Percentiles rank a stretch among this genome's conserved stretches.
Evolutionary conservation across 2,113 vertebrate genomes (phyloP).

Genomic region (Herpetotheres cachinnans): DNA sequence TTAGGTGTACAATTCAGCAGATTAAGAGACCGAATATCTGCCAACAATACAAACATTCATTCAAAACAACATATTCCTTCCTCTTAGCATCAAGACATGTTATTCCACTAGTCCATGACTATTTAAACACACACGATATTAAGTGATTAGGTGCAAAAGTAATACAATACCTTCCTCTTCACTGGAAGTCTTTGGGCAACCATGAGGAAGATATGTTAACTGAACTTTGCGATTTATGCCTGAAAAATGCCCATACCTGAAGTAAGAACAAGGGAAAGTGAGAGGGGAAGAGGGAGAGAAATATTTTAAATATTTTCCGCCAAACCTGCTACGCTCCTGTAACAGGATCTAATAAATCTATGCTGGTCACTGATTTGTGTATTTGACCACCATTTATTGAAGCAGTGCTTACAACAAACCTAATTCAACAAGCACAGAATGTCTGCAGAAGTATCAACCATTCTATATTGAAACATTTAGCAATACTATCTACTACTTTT

Average conservation of each 20-base stretch:
- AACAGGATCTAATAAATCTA: background rate
- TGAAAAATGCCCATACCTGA: constrained; percentile 91
- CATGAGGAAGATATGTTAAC: constrained; percentile 90
- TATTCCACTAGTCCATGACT: background rate
- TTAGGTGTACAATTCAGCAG: background rate
- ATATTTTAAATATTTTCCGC: background rate
- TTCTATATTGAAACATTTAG: background rate
- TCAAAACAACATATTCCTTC: background rate
- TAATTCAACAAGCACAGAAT: background rate
- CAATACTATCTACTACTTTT: background rate
- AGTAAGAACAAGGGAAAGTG: background rate
- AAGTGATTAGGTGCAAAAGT: background rate
- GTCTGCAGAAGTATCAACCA: background rate
- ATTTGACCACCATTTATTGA: background rate
- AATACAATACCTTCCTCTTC: constrained; percentile 86
- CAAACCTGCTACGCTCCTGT: background rate
- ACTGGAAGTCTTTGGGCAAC: constrained; percentile 90
- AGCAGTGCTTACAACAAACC: background rate
- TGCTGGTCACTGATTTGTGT: background rate
- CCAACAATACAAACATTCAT: background rate
- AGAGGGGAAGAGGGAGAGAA: background rate
- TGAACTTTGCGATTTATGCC: constrained; percentile 93
- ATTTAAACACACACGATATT: background rate
- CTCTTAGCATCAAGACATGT: background rate
- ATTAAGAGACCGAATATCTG: background rate